Evolutionary conservation across 2,113 vertebrate species (phyloP).

Genomic region (Siphamia tubifer): DNA sequence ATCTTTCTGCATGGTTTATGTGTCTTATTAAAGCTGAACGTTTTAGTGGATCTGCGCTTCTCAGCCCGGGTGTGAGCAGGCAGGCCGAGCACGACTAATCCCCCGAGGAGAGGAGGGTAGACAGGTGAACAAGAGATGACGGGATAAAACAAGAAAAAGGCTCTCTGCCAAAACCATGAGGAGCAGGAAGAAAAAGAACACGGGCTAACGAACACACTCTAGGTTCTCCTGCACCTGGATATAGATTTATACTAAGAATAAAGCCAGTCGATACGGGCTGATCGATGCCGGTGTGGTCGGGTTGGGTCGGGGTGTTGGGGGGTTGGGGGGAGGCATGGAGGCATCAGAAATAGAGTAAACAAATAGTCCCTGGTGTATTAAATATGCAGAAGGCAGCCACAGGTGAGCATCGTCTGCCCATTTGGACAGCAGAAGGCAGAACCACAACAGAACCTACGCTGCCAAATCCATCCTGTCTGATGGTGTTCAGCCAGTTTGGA

Average conservation of each 20-base stretch:
- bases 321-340: too few relatives aligned
- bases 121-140: conserved; percentile 53
- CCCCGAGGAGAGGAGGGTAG: conserved; percentile 27
- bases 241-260: conserved; percentile 1
- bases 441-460: background rate
- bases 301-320: too few relatives aligned
- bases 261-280: background rate
- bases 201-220: background rate
- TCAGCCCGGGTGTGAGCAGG: conserved; percentile 47
- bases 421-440: conserved; percentile 25
- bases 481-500: conserved; percentile 6
- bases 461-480: conserved; percentile 20
- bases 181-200: background rate
- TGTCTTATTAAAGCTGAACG: conserved; percentile 15
- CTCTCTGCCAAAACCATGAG: conserved; percentile 43
- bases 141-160: conserved; percentile 48
- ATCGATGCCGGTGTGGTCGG: background rate
- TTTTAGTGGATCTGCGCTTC: conserved; percentile 32
- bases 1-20: background rate
- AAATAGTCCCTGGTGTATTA: background rate
- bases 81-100: conserved; percentile 57
- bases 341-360: background rate
- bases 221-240: background rate
- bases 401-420: conserved; percentile 23
- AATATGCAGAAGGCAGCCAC: conserved; percentile 4